Evolutionary conservation across 2,113 vertebrate species (phyloP).

Genomic region (Cheilinus undulatus): DNA sequence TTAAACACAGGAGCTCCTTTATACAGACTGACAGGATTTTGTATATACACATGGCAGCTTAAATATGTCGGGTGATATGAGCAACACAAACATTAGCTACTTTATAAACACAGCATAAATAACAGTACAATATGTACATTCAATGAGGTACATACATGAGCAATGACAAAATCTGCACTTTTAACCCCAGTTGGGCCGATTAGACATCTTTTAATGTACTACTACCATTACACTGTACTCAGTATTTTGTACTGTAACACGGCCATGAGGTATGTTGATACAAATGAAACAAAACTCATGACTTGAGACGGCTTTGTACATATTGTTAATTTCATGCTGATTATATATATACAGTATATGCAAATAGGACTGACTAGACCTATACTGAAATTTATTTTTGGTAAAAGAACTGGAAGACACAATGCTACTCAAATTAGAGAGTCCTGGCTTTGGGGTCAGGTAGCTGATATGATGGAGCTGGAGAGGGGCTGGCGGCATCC

Average conservation of each 20-base stretch:
- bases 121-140: constrained; percentile 58
- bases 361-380: constrained; percentile 59
- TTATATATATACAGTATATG: constrained; percentile 75
- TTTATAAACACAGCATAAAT: constrained; percentile 53
- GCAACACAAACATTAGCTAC: constrained; percentile 58
- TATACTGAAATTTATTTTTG: constrained; percentile 64
- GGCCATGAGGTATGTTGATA: constrained; percentile 65
- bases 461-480: constrained; percentile 63
- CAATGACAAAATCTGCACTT: constrained; percentile 36
- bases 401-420: constrained; percentile 75
- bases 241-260: constrained; percentile 47
- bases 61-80: constrained; percentile 39
- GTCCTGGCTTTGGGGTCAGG: constrained; percentile 76
- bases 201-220: constrained; percentile 36
- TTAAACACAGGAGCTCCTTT: constrained; percentile 70
- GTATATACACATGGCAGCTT: constrained; percentile 64
- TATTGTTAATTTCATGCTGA: constrained; percentile 69
- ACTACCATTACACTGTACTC: constrained; percentile 43
- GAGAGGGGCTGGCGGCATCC: constrained; percentile 44
- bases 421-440: constrained; percentile 73
- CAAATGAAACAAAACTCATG: constrained; percentile 50
- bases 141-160: constrained; percentile 46
- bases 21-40: constrained; percentile 62
- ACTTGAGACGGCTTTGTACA: constrained; percentile 67
- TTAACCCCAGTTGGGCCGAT: constrained; percentile 35